Evolutionary conservation across 2,113 vertebrate species (phyloP), one percentile per base, ranked within the genome.

Genomic region (Larimichthys crocea): DNA sequence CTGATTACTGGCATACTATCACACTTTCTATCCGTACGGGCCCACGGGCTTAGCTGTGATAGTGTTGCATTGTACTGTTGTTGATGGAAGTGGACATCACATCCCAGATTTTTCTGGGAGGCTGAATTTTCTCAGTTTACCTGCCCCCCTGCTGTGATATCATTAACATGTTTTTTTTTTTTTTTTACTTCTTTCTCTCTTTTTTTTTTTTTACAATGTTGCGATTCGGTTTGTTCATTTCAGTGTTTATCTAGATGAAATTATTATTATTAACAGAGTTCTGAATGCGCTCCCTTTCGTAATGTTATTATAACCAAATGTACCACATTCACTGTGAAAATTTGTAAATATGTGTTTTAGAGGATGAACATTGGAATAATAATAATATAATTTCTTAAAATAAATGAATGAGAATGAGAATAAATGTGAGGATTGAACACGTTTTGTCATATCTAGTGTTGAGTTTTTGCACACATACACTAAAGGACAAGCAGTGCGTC

Each of bases 251-350:
- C 69, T 68, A 73, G 9, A 52, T 3, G 15, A 24, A 69, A 31
- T 53, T 11, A n/a, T 24, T 11, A n/a, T 24, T 46, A 42, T 74
- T 68, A 74, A 67, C 56, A 68, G 78, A 20, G 35, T 70, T 60
- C 31, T 72, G 16, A 71, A 65, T 14, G 22, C 2, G 2, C 0
- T 6, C 67, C 3, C 48, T 35, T 49, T 63, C 19, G 31, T 56
- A n/a, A 62, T 61, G 35, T 40, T 40, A 11, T 69, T 50, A 9
- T 67, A 76, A 80, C 62, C 80, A 88, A 88, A 87, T 85, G 62
- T 71, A 90, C 79, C 83, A 87, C 81, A 82, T 86, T 88, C 83
- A 93, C 89, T 93, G 92, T 93, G 90, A 92, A 85, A 85, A 67
- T 86, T 31, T 93, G 92, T 93, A 92, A 72, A 92, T 92, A 93